These are phyloP conservation scores for Lepeophtheirus nordmannii DNA, from an alignment of 2,888 invertebrate species.

Conservation along the genomic window DNA sequence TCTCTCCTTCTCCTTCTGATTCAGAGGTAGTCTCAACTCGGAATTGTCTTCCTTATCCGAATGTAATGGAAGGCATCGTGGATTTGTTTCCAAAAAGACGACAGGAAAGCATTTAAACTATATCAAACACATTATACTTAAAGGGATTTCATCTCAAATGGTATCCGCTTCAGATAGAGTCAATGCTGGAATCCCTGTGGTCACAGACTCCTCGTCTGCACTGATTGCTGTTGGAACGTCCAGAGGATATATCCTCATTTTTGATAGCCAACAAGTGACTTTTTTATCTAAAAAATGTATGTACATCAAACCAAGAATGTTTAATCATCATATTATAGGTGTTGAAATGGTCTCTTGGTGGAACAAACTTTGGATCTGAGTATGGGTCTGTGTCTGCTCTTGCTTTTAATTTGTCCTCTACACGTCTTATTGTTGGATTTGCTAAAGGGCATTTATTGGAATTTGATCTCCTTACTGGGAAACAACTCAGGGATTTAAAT, in stretches of 20 bases:
- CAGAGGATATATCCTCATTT: conserved; percentile 73
- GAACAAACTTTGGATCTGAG: conserved; percentile 38
- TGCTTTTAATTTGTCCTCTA: conserved; percentile 48
- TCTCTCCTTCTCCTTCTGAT: neutral
- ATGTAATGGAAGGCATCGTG: neutral
- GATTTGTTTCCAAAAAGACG: neutral
- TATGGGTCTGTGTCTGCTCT: conserved; percentile 46
- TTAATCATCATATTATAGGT: conserved; percentile 47
- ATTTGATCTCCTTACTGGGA: conserved; percentile 63
- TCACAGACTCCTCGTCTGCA: conserved; percentile 35
- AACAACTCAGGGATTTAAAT: conserved; percentile 50
- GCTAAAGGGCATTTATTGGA: conserved; percentile 74
- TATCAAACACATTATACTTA: conserved; percentile 59
- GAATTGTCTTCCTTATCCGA: neutral
- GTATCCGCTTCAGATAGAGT: conserved; percentile 74
- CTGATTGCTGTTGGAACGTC: conserved; percentile 76
- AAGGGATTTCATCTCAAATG: conserved; percentile 75
- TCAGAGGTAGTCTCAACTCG: neutral
- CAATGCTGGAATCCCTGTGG: conserved; percentile 72
- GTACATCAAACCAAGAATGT: neutral
- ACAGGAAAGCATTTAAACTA: conserved; percentile 39
- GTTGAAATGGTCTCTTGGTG: conserved; percentile 67
- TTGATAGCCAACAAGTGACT: conserved; percentile 40
- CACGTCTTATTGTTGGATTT: conserved; percentile 61
- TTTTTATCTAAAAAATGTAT: neutral